phyloP scores from a whole-genome alignment of 2,888 invertebrate species.

The Cyaniris semiargus region DNA sequence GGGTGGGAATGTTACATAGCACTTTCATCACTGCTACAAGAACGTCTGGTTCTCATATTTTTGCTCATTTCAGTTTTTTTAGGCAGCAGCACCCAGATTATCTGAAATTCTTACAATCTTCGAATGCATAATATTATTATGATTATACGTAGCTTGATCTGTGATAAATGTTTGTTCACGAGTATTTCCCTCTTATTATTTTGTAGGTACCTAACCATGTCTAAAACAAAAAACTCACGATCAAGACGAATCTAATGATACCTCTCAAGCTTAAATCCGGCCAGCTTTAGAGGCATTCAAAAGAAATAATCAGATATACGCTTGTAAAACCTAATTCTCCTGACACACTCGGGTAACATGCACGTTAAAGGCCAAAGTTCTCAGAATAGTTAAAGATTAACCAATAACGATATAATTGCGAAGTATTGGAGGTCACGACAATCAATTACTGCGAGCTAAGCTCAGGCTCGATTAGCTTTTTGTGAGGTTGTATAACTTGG shows the following conservation, averaged over 20 bases:
- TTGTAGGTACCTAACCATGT: no score
- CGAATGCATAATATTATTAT: no score
- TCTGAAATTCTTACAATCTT: no score
- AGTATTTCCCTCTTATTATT: no score
- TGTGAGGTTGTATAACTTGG: slow-evolving; percentile 10
- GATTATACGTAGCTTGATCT: background rate
- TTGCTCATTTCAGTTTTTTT: background rate
- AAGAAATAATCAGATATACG: background rate
- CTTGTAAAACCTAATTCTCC: background rate
- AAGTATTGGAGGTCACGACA: background rate
- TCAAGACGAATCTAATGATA: no score
- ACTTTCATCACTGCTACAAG: background rate
- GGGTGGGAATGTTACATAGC: background rate
- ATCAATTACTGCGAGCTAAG: slow-evolving; percentile 8
- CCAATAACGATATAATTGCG: slow-evolving; percentile 1
- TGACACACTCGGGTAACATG: background rate
- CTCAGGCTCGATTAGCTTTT: slow-evolving; percentile 1
- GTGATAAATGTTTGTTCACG: no score
- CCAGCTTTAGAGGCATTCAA: no score
- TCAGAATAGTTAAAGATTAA: background rate
- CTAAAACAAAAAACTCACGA: no score
- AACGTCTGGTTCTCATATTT: background rate
- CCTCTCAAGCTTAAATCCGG: no score
- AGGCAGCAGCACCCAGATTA: background rate
- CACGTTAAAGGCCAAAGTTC: slow-evolving; percentile 1